These are phyloP conservation scores for Riptortus pedestris DNA, from an alignment of 1,140 invertebrate species.

Conservation along the genomic window DNA sequence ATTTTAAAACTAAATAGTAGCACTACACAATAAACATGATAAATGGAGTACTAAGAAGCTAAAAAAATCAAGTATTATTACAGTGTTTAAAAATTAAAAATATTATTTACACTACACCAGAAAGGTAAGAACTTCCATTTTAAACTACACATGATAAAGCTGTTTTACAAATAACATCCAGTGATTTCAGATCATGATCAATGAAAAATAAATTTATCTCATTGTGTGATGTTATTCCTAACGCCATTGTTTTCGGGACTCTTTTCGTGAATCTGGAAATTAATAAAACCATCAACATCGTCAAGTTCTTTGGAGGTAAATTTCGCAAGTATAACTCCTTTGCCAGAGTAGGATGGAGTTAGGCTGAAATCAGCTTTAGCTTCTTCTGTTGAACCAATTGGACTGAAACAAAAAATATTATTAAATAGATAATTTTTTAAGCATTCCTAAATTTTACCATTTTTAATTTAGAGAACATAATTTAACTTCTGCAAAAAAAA, in stretches of 20 bases:
- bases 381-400: slow-evolving; percentile 38
- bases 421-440: slow-evolving; percentile 10
- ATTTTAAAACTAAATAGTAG: too few species aligned
- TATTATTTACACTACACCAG: too few species aligned
- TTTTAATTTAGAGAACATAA: neutral
- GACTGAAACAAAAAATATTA: slow-evolving; percentile 23
- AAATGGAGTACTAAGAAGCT: too few species aligned
- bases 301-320: slow-evolving; percentile 69
- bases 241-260: neutral
- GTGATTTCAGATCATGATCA: neutral
- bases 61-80: too few species aligned
- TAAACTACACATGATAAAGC: too few species aligned
- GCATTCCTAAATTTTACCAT: neutral
- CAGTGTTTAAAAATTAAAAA: too few species aligned
- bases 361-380: slow-evolving; percentile 59
- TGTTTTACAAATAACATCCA: neutral
- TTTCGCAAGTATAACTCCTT: slow-evolving; percentile 65
- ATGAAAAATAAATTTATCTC: neutral
- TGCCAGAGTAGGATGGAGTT: slow-evolving; percentile 56
- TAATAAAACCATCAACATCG: slow-evolving; percentile 68
- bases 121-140: too few species aligned
- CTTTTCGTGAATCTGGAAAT: slow-evolving; percentile 5
- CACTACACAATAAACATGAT: too few species aligned
- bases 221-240: neutral
- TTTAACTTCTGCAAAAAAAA: neutral